A percentile compares a stretch with the other conserved stretches of the same genome.
These are phyloP conservation scores for Panurus biarmicus DNA, from an alignment of 2,113 vertebrate genomes.

Conservation along the genomic window DNA sequence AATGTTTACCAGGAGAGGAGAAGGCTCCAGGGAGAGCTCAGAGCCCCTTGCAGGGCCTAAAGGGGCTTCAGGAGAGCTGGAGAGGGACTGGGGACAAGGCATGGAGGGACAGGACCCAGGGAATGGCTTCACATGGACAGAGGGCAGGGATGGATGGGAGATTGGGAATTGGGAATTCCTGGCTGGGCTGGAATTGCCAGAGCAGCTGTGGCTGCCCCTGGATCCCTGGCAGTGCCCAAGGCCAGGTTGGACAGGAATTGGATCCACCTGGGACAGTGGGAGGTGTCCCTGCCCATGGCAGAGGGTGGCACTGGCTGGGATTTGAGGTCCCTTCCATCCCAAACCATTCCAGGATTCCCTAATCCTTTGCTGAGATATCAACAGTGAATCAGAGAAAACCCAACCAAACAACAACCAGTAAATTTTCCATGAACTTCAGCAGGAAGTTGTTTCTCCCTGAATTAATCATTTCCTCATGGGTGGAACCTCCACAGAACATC, in stretches of 20 bases:
- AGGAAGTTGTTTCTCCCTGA: neutral
- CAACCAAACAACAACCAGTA: too few relatives aligned
- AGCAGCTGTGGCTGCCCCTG: neutral
- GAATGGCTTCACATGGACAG: neutral
- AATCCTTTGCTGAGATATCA: neutral
- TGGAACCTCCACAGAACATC: neutral
- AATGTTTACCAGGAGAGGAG: neutral
- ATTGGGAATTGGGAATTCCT: neutral
- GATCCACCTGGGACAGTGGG: fast-evolving
- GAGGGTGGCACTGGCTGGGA: fast-evolving
- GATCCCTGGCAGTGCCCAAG: neutral
- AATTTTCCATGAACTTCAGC: neutral
- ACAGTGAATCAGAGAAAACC: neutral
- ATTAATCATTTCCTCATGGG: fast-evolving
- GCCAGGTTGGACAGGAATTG: neutral
- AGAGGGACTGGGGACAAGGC: neutral
- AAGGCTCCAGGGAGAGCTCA: neutral
- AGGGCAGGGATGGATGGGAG: neutral
- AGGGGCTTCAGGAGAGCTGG: neutral
- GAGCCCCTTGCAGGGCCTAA: neutral
- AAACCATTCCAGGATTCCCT: fast-evolving
- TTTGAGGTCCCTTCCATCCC: neutral
- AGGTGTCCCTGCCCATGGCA: neutral
- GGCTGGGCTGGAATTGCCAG: neutral
- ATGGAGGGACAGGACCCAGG: neutral